Conservation (phyloP, 2,113 vertebrate species). For the Indicator indicator region DNA sequence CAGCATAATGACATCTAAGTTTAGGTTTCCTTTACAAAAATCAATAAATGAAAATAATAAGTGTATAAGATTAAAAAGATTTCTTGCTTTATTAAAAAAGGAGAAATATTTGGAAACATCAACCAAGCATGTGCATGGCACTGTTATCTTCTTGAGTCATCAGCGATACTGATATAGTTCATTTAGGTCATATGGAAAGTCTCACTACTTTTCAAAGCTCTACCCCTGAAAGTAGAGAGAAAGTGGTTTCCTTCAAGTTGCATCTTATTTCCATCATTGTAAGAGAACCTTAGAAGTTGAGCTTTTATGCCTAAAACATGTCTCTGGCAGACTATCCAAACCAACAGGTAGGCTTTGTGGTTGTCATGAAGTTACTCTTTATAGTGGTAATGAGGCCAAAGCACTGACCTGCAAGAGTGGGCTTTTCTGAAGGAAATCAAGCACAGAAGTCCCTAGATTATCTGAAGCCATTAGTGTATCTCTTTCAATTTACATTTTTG, state of each 20-base stretch:
- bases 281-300: background rate
- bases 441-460: background rate
- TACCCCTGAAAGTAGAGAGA: background rate
- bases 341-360: background rate
- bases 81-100: background rate
- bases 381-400: background rate
- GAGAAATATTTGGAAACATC: background rate
- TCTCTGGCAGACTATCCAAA: background rate
- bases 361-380: background rate
- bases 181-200: background rate
- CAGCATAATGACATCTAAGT: background rate
- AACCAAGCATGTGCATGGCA: background rate
- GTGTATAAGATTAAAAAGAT: background rate
- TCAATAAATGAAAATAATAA: background rate
- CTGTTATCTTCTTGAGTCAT: background rate
- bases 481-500: background rate
- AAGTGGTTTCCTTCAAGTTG: background rate
- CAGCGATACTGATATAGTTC: background rate
- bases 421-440: background rate
- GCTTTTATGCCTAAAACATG: background rate
- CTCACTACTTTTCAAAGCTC: background rate
- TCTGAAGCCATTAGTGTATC: background rate
- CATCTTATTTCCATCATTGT: background rate
- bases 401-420: background rate
- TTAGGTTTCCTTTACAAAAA: background rate